A percentile compares a stretch with the other conserved stretches of the same genome.
Conservation (phyloP, 1,140 invertebrate species). For the Carposina sasakii region DNA sequence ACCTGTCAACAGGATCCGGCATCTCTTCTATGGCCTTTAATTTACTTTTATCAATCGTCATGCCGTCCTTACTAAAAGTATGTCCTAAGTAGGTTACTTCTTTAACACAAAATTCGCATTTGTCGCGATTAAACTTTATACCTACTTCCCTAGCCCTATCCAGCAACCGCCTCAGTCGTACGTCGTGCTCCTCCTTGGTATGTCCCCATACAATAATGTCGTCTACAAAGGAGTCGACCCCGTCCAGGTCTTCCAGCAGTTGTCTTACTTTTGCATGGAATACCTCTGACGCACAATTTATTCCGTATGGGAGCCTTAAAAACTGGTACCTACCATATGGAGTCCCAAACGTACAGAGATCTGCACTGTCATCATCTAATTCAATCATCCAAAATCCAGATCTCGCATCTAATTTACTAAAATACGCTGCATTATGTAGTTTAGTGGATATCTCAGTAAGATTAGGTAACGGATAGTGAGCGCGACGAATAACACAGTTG, state of each 20-base stretch:
- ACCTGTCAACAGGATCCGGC: conserved; percentile 15
- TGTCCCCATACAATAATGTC: conserved; percentile 36
- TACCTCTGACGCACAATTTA: conserved; percentile 34
- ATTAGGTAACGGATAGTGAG: conserved; percentile 1
- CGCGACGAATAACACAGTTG: conserved; percentile 25
- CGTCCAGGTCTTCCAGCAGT: conserved; percentile 27
- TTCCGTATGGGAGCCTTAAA: conserved; percentile 42
- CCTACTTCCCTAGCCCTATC: conserved; percentile 27
- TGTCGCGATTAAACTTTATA: conserved; percentile 39
- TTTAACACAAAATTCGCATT: conserved; percentile 32
- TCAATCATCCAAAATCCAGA: conserved; percentile 55
- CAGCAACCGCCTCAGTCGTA: conserved; percentile 41
- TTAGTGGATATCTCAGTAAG: not conserved
- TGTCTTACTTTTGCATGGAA: conserved; percentile 27
- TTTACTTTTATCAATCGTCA: conserved; percentile 37
- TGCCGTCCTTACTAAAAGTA: conserved; percentile 26
- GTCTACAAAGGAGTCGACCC: conserved; percentile 33
- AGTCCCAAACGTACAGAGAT: conserved; percentile 36
- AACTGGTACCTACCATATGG: conserved; percentile 35
- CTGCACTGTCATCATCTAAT: conserved; percentile 35
- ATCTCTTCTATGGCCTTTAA: conserved; percentile 45
- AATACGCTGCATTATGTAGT: not conserved
- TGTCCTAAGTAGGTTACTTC: conserved; percentile 42
- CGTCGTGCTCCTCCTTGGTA: conserved; percentile 34
- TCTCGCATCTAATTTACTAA: conserved; percentile 34